Conservation (phyloP, 2,113 vertebrate genomes). For the Muntiacus muntjak region DNA sequence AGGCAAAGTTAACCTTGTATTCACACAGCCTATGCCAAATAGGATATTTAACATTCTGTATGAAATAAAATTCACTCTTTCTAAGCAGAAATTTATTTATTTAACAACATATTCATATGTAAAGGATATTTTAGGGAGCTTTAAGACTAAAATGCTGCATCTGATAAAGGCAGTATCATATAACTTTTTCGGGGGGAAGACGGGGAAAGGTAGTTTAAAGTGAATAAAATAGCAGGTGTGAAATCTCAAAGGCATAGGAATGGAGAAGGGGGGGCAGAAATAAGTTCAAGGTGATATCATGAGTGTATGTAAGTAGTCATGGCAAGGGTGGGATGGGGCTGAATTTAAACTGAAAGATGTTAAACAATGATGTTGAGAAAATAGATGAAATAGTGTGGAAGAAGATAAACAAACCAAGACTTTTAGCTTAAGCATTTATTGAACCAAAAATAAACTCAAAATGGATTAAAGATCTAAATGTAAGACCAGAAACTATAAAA, state of each 20-base stretch:
- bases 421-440: background rate
- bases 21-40: background rate
- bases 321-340: background rate
- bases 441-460: no score
- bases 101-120: background rate
- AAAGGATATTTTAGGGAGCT: background rate
- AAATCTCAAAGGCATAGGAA: background rate
- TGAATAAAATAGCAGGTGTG: background rate
- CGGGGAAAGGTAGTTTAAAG: background rate
- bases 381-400: background rate
- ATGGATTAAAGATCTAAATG: no score
- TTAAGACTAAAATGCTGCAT: background rate
- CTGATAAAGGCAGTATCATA: background rate
- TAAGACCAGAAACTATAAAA: no score
- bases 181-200: background rate
- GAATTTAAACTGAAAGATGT: background rate
- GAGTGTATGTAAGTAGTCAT: background rate
- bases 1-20: background rate
- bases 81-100: background rate
- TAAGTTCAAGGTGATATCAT: background rate
- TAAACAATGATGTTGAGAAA: background rate
- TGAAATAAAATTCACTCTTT: background rate
- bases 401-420: background rate
- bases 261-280: background rate
- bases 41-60: background rate